Evolutionary conservation across 2,888 invertebrate genomes (phyloP), one percentile per base, ranked within the genome.

Genomic region (Hyalella azteca): DNA sequence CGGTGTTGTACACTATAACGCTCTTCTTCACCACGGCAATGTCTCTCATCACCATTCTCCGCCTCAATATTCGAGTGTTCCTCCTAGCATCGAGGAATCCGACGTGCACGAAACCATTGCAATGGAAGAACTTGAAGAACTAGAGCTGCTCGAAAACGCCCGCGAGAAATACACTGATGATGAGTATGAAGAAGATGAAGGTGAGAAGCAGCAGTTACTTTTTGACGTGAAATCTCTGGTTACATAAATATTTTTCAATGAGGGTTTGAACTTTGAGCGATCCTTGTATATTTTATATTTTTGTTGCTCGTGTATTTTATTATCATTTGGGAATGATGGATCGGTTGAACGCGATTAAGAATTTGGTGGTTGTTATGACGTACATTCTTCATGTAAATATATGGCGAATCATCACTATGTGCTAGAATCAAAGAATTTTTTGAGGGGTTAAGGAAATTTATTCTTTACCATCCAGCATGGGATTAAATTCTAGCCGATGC

Each of bases 161-260:
- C 9, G 66, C 7, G 66, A 66, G 32, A 66, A 66, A 36, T 66
- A 66, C 36, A 66, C 66, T 29, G 66, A 66, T 66, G 66, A 66
- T 66, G 66, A 66, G 36, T 66, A 66, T 36, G 66, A 66, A 29
- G 66, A 66, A 29, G 66, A 66, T 66, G 66, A 66, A 66, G 66
- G 66, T 66, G n/a, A 36, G 66, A n/a, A 0, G 2, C 1, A 5
- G 5, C 22, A 22, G 26, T 5, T 2, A 11, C 29, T 2, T 11
- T 26, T 26, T 19, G 22, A 22, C 50, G 0, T 50, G 50, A 50
- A 7, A 5, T 3, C 7, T 49, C 15, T 49, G 2, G 22, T 45
- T 19, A 45, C 11, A 19, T 19, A 45, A 45, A 19, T 19, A 19
- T 45, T 19, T 11, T 45, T 19, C 19, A 19, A 11, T 45, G 19